A percentile compares a stretch with the other conserved stretches of the same genome.
phyloP scores from a whole-genome alignment of 2,888 invertebrate species.

The Ophion obscuratus region DNA sequence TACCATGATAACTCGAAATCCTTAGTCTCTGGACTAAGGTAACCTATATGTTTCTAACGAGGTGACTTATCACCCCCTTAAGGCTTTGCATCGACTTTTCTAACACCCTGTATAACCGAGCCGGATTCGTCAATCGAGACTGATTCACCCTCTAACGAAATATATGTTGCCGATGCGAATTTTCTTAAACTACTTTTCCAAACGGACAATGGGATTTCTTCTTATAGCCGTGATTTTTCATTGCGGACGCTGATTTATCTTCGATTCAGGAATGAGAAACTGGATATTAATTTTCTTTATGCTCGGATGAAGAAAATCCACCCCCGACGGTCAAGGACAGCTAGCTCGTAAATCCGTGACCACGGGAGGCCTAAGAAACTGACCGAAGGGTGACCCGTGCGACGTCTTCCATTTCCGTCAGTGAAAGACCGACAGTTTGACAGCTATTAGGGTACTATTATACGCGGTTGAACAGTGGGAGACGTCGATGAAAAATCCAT shows the following conservation, averaged over 20 bases:
- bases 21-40: no score
- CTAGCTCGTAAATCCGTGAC: slow-evolving; percentile 56
- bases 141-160: slow-evolving; percentile 17
- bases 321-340: slow-evolving; percentile 46
- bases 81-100: no score
- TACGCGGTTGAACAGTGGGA: slow-evolving; percentile 3
- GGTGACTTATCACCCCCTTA: no score
- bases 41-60: no score
- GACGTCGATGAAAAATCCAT: slow-evolving; percentile 40
- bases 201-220: not conserved
- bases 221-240: slow-evolving; percentile 5
- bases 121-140: slow-evolving; percentile 24
- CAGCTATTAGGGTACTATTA: slow-evolving; percentile 50
- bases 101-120: not conserved
- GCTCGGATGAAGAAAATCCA: slow-evolving; percentile 8
- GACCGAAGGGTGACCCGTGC: slow-evolving; percentile 37
- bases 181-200: not conserved
- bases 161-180: not conserved
- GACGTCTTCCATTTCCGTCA: slow-evolving; percentile 30
- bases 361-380: slow-evolving; percentile 50
- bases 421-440: slow-evolving; percentile 29
- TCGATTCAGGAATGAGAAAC: slow-evolving; percentile 23
- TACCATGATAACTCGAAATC: no score
- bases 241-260: slow-evolving; percentile 40
- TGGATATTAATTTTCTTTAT: slow-evolving; percentile 46